Evolutionary conservation across 2,888 invertebrate genomes (phyloP).

Genomic region (Lepidocyrtinus sp.): DNA sequence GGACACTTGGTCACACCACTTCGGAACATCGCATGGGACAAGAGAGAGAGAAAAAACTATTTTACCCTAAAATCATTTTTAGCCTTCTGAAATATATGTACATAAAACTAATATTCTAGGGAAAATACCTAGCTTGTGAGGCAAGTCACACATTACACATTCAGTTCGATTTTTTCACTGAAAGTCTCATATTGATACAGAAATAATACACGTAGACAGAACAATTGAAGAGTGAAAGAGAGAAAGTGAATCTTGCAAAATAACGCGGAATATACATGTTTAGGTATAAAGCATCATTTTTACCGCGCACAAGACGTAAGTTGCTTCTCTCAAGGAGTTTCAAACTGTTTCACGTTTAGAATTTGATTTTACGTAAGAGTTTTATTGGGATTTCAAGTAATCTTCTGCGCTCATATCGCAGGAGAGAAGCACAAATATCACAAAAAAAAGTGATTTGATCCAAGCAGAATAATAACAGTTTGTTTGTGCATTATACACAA

Average conservation of each 20-base stretch:
- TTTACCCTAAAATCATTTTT: constrained; percentile 51
- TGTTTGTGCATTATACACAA: constrained; percentile 40
- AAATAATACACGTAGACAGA: neutral
- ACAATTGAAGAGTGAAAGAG: neutral
- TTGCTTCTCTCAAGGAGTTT: too few species aligned
- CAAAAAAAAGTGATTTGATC: neutral
- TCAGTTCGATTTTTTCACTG: constrained; percentile 26
- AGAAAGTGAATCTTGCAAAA: neutral
- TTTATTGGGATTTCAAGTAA: constrained; percentile 19
- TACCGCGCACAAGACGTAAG: too few species aligned
- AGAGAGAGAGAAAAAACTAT: constrained; percentile 41
- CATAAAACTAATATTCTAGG: constrained; percentile 42
- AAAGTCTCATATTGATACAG: neutral
- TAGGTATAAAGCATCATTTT: constrained; percentile 31
- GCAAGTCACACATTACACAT: constrained; percentile 43
- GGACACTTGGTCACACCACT: constrained; percentile 66
- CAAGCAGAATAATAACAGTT: constrained; percentile 35
- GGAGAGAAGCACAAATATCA: neutral
- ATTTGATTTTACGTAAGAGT: constrained; percentile 36
- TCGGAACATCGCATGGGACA: constrained; percentile 34
- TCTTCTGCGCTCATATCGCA: constrained; percentile 4
- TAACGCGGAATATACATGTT: neutral
- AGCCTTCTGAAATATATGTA: constrained; percentile 39
- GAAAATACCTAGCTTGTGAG: constrained; percentile 12
- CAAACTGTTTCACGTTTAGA: constrained; percentile 33